phyloP scores from a whole-genome alignment of 2,888 invertebrate genomes.

The Leptarthrus brevirostris region DNA sequence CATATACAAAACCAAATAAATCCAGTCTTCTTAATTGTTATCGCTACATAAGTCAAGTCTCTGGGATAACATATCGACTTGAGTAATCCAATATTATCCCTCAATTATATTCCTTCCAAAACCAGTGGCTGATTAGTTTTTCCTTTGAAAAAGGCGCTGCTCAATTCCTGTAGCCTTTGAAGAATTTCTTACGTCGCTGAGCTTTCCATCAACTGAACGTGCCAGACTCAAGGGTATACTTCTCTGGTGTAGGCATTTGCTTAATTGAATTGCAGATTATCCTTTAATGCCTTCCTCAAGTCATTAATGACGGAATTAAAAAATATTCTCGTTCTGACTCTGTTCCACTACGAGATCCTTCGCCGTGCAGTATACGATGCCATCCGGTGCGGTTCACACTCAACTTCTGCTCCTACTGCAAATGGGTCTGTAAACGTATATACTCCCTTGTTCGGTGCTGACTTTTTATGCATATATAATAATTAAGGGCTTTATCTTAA shows the following conservation, averaged over 20 bases:
- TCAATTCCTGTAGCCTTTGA: not conserved
- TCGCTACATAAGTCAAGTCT: constrained; percentile 39
- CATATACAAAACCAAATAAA: not conserved
- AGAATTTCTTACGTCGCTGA: constrained; percentile 24
- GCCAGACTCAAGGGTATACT: not conserved
- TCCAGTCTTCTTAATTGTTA: not conserved
- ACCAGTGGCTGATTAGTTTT: constrained; percentile 35
- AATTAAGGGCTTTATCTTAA: constrained; percentile 30
- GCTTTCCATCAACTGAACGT: not conserved
- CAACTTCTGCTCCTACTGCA: not conserved
- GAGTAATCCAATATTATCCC: constrained; percentile 53
- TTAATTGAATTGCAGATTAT: constrained; percentile 54
- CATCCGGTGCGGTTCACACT: not conserved
- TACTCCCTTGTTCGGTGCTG: too few species aligned
- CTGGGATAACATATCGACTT: constrained; percentile 50
- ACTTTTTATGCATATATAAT: not conserved
- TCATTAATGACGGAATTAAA: constrained; percentile 51
- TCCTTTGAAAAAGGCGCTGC: not conserved
- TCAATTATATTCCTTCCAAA: constrained; percentile 46
- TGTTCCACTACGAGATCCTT: not conserved
- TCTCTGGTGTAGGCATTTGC: constrained; percentile 30
- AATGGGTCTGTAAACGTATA: not conserved
- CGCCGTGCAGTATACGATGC: too few species aligned
- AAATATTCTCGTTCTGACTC: not conserved
- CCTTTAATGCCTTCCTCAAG: constrained; percentile 41